Percentiles rank a stretch among this genome's conserved stretches.
Conservation (phyloP, 2,797 vertebrate genomes). For the Phrynocephalus forsythii region DNA sequence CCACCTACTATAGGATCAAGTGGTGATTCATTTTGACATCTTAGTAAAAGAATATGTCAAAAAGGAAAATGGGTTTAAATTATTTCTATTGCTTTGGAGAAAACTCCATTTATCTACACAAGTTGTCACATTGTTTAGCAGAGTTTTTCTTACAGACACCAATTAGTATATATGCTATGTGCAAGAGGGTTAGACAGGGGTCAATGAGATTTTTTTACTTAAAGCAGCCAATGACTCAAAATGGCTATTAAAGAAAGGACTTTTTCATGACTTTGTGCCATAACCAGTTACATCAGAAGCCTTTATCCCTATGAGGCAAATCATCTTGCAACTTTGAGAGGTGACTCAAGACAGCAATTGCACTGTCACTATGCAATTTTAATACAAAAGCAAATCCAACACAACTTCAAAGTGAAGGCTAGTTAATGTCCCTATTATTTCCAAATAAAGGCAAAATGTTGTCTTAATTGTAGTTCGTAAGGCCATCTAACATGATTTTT, state of each 20-base stretch:
- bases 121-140: neutral
- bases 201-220: neutral
- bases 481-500: neutral
- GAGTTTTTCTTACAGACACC: neutral
- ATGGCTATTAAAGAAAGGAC: neutral
- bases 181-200: neutral
- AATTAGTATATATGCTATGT: neutral
- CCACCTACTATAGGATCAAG: neutral
- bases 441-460: neutral
- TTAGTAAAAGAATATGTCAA: neutral
- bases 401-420: neutral
- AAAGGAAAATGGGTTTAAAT: neutral
- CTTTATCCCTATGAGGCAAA: neutral
- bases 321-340: neutral
- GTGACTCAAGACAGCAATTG: neutral
- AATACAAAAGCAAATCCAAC: neutral
- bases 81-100: neutral
- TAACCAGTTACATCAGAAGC: neutral
- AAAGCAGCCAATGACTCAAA: neutral
- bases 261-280: neutral
- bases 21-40: neutral
- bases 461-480: neutral
- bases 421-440: neutral
- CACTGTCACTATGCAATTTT: neutral
- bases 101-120: neutral